Conservation (phyloP, 2,113 vertebrate genomes). For the Ictidomys tridecemlineatus region DNA sequence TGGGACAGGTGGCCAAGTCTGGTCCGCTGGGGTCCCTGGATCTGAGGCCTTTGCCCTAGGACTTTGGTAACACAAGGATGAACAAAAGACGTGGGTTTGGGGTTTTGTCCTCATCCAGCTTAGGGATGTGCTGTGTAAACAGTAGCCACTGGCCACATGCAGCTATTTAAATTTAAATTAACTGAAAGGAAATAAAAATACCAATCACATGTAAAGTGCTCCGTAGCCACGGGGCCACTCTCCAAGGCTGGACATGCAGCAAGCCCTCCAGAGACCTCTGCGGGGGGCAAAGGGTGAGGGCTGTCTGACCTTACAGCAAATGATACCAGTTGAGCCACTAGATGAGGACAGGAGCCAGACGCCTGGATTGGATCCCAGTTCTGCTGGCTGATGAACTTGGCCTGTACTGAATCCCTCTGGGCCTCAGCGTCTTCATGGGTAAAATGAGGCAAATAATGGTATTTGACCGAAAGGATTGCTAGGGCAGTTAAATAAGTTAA, state of each 20-base stretch:
- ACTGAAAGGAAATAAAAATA: neutral
- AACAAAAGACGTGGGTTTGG: neutral
- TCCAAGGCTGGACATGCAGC: neutral
- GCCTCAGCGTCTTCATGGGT: neutral
- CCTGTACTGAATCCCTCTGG: neutral
- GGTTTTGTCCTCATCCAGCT: neutral
- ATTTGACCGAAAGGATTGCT: neutral
- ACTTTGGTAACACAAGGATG: neutral
- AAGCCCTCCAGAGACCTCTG: neutral
- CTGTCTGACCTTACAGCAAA: neutral
- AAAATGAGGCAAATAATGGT: neutral
- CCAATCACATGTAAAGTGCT: neutral
- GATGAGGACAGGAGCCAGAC: neutral
- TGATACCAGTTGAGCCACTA: neutral
- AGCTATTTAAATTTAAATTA: neutral
- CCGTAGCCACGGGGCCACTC: neutral
- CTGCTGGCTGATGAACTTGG: neutral
- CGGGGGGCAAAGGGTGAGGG: too few relatives aligned
- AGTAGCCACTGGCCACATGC: too few relatives aligned
- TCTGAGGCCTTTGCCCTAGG: neutral
- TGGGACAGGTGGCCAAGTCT: neutral
- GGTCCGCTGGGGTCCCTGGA: neutral
- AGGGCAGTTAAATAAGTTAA: neutral
- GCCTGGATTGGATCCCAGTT: neutral
- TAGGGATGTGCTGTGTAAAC: neutral